Evolutionary conservation across 2,797 vertebrate genomes (phyloP), one percentile per base, ranked within the genome.

Genomic region (Leptatherina wallacei): DNA sequence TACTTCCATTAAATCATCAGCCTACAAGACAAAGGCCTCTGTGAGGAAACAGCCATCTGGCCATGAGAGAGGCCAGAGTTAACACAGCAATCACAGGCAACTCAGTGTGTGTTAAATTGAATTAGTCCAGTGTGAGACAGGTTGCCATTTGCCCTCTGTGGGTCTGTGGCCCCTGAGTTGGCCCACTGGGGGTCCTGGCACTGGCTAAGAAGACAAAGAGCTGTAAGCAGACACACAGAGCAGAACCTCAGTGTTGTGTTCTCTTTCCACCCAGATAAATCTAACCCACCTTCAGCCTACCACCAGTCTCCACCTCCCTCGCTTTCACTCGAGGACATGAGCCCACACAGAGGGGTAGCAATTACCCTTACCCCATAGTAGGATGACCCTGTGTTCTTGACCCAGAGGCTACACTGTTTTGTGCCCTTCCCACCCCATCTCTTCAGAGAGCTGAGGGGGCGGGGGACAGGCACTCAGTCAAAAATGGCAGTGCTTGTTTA

Each of bases 401-500:
- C 89, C 88, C 84, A 84, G 71, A 74, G 80, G 84, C 70, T 69
- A 65, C 79, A 59, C 13, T 42, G 74, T 80, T 68, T 14, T 33
- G 13, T 73, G 82, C 77, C 81, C 90, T 81, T 82, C 85, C 90
- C 80, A 78, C 83, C 69, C 80, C 57, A 38, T 77, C 71, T 44
- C 77, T 77, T 64, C 61, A 66, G 65, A 86, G 65, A 82, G 72
- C 3, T 24, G 33, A 56, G 54, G 7, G 30, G 47, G 65, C 20
- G 67, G 77, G 66, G 78, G 87, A 86, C 86, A 85, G 85, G 81
- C 84, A 88, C 90, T 84, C 85, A 71, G 82, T 94, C 86, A 91
- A 88, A 95, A 85, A 72, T 73, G 77, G 81, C 91, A 83, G 85
- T 6, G 81, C 57, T 87, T 87, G 92, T 93, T 94, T 91, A 92